These are phyloP conservation scores for Hemiprocne comata DNA, from an alignment of 2,113 vertebrate genomes.

Conservation along the genomic window DNA sequence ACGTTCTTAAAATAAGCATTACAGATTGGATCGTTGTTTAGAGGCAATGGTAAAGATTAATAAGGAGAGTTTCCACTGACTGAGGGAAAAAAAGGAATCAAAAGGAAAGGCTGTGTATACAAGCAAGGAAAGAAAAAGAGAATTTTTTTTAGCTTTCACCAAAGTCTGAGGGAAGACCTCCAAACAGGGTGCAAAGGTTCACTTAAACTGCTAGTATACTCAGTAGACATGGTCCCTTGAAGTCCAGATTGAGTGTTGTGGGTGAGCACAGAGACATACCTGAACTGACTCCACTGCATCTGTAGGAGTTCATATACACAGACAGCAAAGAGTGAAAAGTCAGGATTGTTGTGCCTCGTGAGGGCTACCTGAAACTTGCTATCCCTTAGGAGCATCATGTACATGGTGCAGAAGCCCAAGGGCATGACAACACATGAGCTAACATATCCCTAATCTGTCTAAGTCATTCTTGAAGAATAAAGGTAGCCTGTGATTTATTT, in stretches of 20 bases:
- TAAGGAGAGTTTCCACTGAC: neutral
- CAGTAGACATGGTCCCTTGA: neutral
- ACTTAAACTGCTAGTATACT: neutral
- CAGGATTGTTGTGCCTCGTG: accelerated
- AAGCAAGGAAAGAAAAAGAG: neutral
- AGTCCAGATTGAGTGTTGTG: neutral
- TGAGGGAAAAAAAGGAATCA: neutral
- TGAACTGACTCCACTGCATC: neutral
- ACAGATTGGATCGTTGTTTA: neutral
- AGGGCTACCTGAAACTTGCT: neutral
- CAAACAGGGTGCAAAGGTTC: neutral
- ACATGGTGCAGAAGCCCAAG: neutral
- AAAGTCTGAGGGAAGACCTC: neutral
- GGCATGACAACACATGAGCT: neutral
- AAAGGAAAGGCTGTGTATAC: neutral
- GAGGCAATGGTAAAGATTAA: neutral
- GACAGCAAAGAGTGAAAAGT: neutral
- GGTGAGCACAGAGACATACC: neutral
- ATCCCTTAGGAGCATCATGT: neutral
- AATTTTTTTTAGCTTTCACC: neutral
- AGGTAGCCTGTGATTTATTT: neutral
- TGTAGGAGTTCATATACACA: accelerated
- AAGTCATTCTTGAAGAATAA: neutral
- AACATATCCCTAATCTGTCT: neutral
- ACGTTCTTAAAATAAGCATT: neutral